phyloP scores from a whole-genome alignment of 2,113 vertebrate genomes.

The Tenrec ecaudatus region DNA sequence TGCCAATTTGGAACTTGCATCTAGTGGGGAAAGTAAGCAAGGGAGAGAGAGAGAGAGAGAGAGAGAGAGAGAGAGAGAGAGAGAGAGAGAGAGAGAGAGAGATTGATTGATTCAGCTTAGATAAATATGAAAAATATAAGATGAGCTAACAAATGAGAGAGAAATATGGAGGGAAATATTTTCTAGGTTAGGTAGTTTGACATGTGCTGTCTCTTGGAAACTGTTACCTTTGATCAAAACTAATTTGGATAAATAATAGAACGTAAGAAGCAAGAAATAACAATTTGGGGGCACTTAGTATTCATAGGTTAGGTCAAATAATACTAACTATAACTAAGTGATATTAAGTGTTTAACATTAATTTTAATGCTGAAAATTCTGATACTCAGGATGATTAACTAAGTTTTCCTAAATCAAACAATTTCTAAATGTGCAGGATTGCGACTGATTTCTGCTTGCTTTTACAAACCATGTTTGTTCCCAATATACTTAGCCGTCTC shows the following conservation, averaged over 20 bases:
- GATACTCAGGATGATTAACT: neutral
- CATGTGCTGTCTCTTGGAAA: neutral
- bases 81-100: too few relatives aligned
- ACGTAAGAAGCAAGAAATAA: neutral
- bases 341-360: neutral
- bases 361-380: constrained; percentile 30
- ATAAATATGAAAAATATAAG: neutral
- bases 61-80: too few relatives aligned
- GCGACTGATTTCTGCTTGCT: neutral
- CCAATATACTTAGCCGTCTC: neutral
- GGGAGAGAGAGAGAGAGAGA: too few relatives aligned
- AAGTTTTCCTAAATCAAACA: neutral
- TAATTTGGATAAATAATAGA: neutral
- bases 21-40: neutral
- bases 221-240: neutral
- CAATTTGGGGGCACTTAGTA: neutral
- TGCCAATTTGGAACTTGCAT: neutral
- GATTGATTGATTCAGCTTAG: neutral
- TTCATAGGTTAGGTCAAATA: neutral
- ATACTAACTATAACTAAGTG: neutral
- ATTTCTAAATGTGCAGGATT: neutral
- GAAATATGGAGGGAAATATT: neutral
- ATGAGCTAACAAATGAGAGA: neutral
- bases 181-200: neutral
- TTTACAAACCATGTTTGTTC: neutral